Percentiles rank a stretch among this genome's conserved stretches.
Evolutionary conservation across 2,888 invertebrate genomes (phyloP).

Genomic region (Malthinus flaveolus): DNA sequence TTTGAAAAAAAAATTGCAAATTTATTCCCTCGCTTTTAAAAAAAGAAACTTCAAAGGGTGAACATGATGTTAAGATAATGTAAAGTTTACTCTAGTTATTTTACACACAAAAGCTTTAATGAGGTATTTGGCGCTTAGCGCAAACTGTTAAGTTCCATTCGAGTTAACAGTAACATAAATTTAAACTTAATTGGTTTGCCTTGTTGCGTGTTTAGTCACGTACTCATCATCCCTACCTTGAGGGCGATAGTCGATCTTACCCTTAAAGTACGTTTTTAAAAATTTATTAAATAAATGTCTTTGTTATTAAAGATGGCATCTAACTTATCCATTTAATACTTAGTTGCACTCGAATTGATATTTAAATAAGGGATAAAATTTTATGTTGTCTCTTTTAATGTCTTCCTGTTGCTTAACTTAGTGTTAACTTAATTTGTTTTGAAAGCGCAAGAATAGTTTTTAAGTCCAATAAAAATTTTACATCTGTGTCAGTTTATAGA

Average conservation of each 20-base stretch:
- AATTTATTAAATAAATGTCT: not conserved
- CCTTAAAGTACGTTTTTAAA: not conserved
- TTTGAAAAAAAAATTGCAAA: too few species aligned
- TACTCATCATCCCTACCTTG: conserved; percentile 7
- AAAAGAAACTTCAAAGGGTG: too few species aligned
- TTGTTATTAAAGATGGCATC: not conserved
- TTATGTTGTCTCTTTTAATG: not conserved
- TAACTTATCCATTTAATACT: not conserved
- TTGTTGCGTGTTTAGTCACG: conserved; percentile 11
- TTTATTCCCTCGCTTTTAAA: too few species aligned
- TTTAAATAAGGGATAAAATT: conserved; percentile 2
- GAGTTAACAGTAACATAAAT: conserved; percentile 12
- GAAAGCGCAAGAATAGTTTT: too few species aligned
- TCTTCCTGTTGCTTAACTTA: too few species aligned
- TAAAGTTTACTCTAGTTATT: conserved; percentile 1
- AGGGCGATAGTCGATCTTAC: conserved; percentile 2
- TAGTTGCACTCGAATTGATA: not conserved
- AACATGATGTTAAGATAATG: too few species aligned
- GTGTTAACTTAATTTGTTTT: too few species aligned
- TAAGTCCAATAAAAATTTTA: too few species aligned
- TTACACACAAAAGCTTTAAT: conserved; percentile 9
- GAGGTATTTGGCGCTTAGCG: conserved; percentile 4
- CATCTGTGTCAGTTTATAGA: too few species aligned
- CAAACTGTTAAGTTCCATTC: conserved; percentile 6
- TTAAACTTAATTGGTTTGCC: conserved; percentile 11